These are phyloP conservation scores for Entomobrya multifasciata DNA, from an alignment of 2,888 invertebrate genomes.

Conservation along the genomic window DNA sequence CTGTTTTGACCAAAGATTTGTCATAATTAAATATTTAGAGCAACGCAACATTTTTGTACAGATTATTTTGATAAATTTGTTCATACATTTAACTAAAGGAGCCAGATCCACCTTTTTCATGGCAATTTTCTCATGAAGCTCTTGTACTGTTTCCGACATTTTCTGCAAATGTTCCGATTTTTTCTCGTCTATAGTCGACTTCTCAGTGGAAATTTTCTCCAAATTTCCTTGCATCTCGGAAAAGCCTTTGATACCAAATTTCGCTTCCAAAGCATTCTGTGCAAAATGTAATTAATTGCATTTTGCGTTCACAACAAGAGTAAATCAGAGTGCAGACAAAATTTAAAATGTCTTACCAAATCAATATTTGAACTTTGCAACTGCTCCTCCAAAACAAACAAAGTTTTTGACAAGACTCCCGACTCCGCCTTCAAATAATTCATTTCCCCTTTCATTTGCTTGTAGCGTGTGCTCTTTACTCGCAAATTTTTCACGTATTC, in stretches of 20 bases:
- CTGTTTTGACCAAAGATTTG: slow-evolving; percentile 80
- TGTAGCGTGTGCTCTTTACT: slow-evolving; percentile 90
- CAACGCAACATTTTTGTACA: too few species aligned
- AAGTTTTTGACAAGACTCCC: slow-evolving; percentile 88
- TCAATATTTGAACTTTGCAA: slow-evolving; percentile 83
- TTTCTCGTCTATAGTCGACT: slow-evolving; percentile 82
- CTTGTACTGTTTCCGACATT: slow-evolving; percentile 83
- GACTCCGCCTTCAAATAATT: slow-evolving; percentile 89
- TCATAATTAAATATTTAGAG: too few species aligned
- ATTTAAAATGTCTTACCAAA: slow-evolving; percentile 82
- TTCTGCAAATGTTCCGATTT: slow-evolving; percentile 83
- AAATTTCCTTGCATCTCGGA: slow-evolving; percentile 83
- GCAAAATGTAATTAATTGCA: too few species aligned
- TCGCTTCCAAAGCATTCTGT: slow-evolving; percentile 80
- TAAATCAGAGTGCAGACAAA: too few species aligned
- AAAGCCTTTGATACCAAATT: slow-evolving; percentile 82
- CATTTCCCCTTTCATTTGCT: slow-evolving; percentile 89
- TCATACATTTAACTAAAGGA: slow-evolving; percentile 82
- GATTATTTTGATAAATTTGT: too few species aligned
- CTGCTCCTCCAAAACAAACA: slow-evolving; percentile 86
- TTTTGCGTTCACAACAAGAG: too few species aligned
- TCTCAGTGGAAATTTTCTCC: slow-evolving; percentile 84
- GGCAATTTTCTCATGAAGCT: slow-evolving; percentile 84
- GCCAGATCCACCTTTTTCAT: slow-evolving; percentile 85
- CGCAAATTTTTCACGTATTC: slow-evolving; percentile 91